Evolutionary conservation across 2,113 vertebrate genomes (phyloP).

Genomic region (Salvelinus alpinus): DNA sequence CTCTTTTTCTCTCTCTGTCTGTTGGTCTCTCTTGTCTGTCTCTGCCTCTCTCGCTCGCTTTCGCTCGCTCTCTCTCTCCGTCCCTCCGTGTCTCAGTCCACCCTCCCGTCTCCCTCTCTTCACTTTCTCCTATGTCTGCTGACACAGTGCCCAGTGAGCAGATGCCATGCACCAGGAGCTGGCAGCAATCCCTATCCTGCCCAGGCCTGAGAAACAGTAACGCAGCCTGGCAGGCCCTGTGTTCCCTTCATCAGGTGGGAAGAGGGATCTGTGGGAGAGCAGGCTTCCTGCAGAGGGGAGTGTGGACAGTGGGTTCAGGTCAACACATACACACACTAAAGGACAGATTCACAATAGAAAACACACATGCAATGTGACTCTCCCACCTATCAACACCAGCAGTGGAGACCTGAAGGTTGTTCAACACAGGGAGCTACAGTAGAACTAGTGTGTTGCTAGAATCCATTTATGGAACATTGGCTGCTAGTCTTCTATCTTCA

Average conservation of each 20-base stretch:
- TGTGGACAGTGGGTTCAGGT: constrained; percentile 1
- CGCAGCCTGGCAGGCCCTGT: neutral
- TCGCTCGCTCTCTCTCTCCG: neutral
- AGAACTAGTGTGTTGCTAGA: neutral
- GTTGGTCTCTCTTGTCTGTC: neutral
- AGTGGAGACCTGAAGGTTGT: neutral
- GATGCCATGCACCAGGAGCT: constrained; percentile 44
- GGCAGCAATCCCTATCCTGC: constrained; percentile 35
- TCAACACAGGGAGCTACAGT: neutral
- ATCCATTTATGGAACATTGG: neutral
- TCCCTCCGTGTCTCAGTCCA: neutral
- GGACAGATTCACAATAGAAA: neutral
- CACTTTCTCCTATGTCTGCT: constrained; percentile 31
- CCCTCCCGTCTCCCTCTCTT: neutral
- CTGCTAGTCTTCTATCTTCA: neutral
- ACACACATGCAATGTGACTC: neutral
- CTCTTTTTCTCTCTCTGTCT: neutral
- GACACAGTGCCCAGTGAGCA: constrained; percentile 33
- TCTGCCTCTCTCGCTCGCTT: constrained; percentile 23
- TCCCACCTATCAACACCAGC: constrained; percentile 8
- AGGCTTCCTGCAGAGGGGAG: neutral
- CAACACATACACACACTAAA: neutral
- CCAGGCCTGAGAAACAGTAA: neutral
- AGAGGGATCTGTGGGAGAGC: neutral
- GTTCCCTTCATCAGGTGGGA: neutral